Base-by-base conservation (phyloP, 2,797 vertebrate genomes). In the Acipenser transmontanus region DNA sequence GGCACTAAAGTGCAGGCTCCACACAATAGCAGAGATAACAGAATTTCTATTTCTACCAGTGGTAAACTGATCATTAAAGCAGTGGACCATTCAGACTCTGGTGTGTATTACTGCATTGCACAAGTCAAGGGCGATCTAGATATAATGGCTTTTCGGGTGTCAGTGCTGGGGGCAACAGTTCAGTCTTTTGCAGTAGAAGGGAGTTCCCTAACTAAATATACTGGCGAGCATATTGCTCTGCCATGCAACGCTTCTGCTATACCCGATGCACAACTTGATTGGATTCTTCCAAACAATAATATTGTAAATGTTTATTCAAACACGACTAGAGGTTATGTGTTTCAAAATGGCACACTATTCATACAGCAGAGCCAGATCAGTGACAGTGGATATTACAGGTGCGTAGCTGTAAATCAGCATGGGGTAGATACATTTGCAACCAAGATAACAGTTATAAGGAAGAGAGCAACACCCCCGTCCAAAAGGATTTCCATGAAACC, bases 371-470 rank as follows among this genome's bases (percentile, higher is more conserved):
- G 84, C 62, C 91, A 83, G 0, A 20, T 81, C 6, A 72, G 73
- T 2, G 93, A 98, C 14, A 85, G 75, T n/a, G 95, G 96, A 7
- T 73, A 87, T 77, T 98, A 98, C 77, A 90, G 85, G 63, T 98
- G 95, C 5, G 78, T 96, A 9, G 95, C 94, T 6, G 68, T 92
- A 54, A 98, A 94, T 77, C 86, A 78, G 56, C 85, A 88, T 5
- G 95, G 95, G 1, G 79, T 80, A 1, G 94, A 96, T 66, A 86
- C 87, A 0, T 70, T 91, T 62, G 78, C 78, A 1, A 78, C 91
- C 61, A 86, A 86, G 60, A 63, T 97, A 50, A 74, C 69, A 1
- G 74, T 98, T n/a, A 64, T 71, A 0, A 85, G 75, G 12, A 84
- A 77, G 68, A 87, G 81, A 69, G 87, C 82, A 0, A 73, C 85